These are phyloP conservation scores for Clamator glandarius DNA, from an alignment of 2,797 vertebrate species.

Conservation along the genomic window DNA sequence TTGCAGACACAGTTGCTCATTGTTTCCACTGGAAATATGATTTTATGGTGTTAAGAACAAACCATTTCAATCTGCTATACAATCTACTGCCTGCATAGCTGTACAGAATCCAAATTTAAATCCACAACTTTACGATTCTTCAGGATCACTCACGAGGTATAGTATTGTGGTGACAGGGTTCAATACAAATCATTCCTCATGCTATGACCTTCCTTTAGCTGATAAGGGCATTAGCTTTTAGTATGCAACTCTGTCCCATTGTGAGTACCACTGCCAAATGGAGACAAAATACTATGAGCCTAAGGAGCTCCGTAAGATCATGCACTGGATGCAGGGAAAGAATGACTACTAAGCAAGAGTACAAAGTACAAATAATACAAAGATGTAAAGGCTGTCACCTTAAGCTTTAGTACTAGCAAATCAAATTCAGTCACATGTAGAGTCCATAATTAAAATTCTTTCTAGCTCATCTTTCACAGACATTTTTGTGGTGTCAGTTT, in stretches of 20 bases:
- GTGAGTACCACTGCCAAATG: not conserved
- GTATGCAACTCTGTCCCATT: not conserved
- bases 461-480: not conserved
- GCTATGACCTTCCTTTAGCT: not conserved
- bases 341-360: not conserved
- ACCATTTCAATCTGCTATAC: not conserved
- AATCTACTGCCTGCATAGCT: not conserved
- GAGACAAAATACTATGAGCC: not conserved
- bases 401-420: not conserved
- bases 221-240: not conserved
- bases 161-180: not conserved
- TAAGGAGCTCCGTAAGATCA: not conserved
- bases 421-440: not conserved
- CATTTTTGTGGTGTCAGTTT: not conserved
- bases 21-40: constrained; percentile 12
- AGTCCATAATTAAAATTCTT: not conserved
- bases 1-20: not conserved
- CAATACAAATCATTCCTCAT: not conserved
- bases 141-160: not conserved
- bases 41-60: constrained; percentile 6
- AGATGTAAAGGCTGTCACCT: not conserved
- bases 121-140: not conserved
- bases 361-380: not conserved
- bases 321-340: not conserved
- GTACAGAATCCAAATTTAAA: not conserved